Evolutionary conservation across 1,140 invertebrate genomes (phyloP), one percentile per base, ranked within the genome.

Genomic region (Steinernema feltiae): DNA sequence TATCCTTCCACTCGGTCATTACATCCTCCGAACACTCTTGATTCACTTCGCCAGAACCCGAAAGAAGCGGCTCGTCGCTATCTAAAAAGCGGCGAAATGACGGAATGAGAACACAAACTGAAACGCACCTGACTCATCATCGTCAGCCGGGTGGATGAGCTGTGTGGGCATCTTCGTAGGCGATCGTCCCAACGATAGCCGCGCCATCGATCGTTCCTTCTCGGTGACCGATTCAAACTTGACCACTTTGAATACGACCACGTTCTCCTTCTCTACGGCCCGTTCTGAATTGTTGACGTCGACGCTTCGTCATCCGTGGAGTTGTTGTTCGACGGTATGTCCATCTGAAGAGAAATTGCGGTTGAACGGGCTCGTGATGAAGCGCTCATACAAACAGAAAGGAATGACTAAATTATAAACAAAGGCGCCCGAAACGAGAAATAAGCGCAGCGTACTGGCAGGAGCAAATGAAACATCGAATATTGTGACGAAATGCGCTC

Each of bases 1-100:
- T n/a, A n/a, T 95, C 93, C 74, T 91, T 91, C 97, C 97, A 99
- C 77, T 91, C 92, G 48, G 92, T 92, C 24, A 99, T 88, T 74
- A 96, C 93, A 81, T 92, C 92, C 83, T 94, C 93, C 0, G 92
- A 92, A 82, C 95, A 97, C 83, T 99, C 95, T 86, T 96, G 97
- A 1, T 93, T 95, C 0, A 99, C 95, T 84, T 93, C 90, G 0
- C 97, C 97, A 18, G 94, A 97, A 15, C 97, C 97, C 88, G 94
- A 97, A 1, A 97, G 88, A 77, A 99, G 88, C 0, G 95, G 95
- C 85, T 98, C 96, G 88, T 99, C 96, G 71, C 92, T 93, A 90
- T 91, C 90, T 89, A 48, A 78, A 84, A 63, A 71, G 41, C 7
- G 35, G 7, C 7, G 35, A 7, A 41, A 41, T 41, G 7, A 7